Percentiles rank a stretch among this genome's conserved stretches.
Conservation (phyloP, 1,140 invertebrate species). For the Halictus rubicundus region DNA sequence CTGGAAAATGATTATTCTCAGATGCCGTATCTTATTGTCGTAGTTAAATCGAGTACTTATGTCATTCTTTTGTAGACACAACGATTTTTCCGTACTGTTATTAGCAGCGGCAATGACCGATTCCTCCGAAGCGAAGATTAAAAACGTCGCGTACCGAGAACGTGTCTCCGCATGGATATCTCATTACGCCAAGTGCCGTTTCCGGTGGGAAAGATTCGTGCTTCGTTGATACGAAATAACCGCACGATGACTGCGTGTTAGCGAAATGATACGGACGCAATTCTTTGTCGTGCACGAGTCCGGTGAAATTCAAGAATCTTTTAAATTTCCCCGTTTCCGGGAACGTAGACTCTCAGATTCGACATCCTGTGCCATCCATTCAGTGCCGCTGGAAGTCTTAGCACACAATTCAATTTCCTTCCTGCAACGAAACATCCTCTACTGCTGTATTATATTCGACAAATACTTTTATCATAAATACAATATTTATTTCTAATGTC, state of each 20-base stretch:
- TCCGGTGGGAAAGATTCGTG: conserved; percentile 39
- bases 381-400: no score
- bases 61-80: no score
- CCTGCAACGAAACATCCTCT: no score
- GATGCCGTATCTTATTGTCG: no score
- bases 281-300: conserved; percentile 1
- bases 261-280: conserved; percentile 21
- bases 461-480: no score
- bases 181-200: conserved; percentile 26
- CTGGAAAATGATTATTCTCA: no score
- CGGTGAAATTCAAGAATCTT: conserved; percentile 32
- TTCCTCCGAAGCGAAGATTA: neutral
- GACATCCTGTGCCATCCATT: no score
- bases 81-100: no score
- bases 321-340: conserved; percentile 31
- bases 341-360: neutral
- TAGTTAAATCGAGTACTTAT: no score
- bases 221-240: conserved; percentile 36
- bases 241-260: conserved; percentile 24
- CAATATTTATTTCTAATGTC: no score
- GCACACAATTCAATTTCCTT: no score
- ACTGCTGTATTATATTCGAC: no score
- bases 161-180: conserved; percentile 20
- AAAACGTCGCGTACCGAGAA: conserved; percentile 11
- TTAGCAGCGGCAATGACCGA: neutral